phyloP scores from a whole-genome alignment of 2,797 vertebrate species.

The Poeciliopsis gracilis region DNA sequence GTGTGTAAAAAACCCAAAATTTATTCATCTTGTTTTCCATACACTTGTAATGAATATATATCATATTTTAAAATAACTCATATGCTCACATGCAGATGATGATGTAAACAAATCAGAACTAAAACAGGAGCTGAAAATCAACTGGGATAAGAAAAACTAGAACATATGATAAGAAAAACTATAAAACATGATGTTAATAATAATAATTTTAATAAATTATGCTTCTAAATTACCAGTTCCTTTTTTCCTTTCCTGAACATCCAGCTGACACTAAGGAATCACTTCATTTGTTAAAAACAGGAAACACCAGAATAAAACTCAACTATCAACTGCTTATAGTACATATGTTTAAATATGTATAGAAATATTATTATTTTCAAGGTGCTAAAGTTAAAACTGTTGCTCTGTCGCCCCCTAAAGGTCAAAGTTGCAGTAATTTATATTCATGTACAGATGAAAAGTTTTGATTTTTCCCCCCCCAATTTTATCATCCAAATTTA shows the following conservation, averaged over 20 bases:
- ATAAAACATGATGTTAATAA: neutral
- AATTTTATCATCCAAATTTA: neutral
- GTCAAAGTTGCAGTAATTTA: neutral
- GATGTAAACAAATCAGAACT: neutral
- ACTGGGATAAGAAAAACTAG: neutral
- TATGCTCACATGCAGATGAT: neutral
- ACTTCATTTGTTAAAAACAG: neutral
- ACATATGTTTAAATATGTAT: conserved; percentile 44
- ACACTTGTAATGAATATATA: neutral
- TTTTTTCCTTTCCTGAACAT: neutral
- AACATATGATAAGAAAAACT: neutral
- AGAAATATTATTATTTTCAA: conserved; percentile 25
- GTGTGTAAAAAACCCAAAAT: neutral
- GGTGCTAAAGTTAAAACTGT: conserved; percentile 22
- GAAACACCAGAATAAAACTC: neutral
- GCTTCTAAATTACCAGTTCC: neutral
- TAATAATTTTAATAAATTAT: neutral
- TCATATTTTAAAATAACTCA: neutral
- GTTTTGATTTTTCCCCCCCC: neutral
- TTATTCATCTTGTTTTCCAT: neutral
- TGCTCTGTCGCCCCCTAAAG: neutral
- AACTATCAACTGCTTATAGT: neutral
- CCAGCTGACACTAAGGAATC: neutral
- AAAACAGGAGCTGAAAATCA: neutral
- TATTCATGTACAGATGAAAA: neutral